phyloP scores from a whole-genome alignment of 2,888 invertebrate species.

The Ecdyonurus torrentis region DNA sequence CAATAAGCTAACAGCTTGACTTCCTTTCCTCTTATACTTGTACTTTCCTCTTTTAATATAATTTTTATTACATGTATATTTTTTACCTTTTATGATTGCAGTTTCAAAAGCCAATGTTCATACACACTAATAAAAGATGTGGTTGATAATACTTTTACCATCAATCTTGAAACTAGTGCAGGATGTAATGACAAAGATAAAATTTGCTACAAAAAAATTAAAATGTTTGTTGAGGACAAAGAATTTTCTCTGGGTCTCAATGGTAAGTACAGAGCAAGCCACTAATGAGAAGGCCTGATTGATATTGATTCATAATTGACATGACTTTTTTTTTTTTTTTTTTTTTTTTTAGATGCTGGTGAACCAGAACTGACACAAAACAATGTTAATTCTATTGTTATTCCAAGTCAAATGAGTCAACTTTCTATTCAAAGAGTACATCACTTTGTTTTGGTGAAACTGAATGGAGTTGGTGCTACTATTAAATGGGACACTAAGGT shows the following conservation, averaged over 20 bases:
- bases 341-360: constrained; percentile 13
- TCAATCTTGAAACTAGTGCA: constrained; percentile 37
- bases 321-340: constrained; percentile 15
- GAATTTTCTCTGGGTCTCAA: constrained; percentile 36
- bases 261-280: constrained; percentile 23
- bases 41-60: too few relatives aligned
- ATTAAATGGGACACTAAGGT: constrained; percentile 65
- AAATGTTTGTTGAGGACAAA: constrained; percentile 52
- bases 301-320: neutral
- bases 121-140: constrained; percentile 56
- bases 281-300: too few relatives aligned
- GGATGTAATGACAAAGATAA: constrained; percentile 31
- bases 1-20: too few relatives aligned
- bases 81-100: constrained; percentile 23
- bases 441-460: constrained; percentile 45
- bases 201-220: constrained; percentile 33
- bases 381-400: constrained; percentile 37
- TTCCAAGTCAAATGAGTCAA: constrained; percentile 56
- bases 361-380: constrained; percentile 27
- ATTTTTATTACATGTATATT: constrained; percentile 4
- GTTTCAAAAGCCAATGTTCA: constrained; percentile 59
- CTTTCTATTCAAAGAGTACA: constrained; percentile 54
- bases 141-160: constrained; percentile 45
- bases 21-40: too few relatives aligned
- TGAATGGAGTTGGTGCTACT: constrained; percentile 47